Percentiles rank a stretch among this genome's conserved stretches.
Evolutionary conservation across 2,113 vertebrate genomes (phyloP).

Genomic region (Dascyllus trimaculatus): DNA sequence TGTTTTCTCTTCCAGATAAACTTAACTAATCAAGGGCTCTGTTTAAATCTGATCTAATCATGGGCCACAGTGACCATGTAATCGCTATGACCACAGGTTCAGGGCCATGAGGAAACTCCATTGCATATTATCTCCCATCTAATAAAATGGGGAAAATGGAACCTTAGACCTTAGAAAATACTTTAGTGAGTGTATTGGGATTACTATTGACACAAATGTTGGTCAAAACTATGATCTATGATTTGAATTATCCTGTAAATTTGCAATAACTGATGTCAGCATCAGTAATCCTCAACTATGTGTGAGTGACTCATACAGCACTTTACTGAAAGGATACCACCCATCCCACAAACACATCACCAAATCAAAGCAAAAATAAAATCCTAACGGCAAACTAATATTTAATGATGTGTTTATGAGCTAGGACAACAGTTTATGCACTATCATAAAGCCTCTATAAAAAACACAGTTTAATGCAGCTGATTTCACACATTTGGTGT

Average conservation of each 20-base stretch:
- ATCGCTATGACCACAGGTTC: not conserved
- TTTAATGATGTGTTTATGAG: slow-evolving; percentile 72
- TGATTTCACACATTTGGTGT: slow-evolving; percentile 28
- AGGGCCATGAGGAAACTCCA: not conserved
- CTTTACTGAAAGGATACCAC: slow-evolving; percentile 41
- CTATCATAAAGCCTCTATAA: slow-evolving; percentile 59
- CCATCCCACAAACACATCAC: slow-evolving; percentile 54
- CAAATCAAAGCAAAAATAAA: slow-evolving; percentile 66
- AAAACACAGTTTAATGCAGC: slow-evolving; percentile 53
- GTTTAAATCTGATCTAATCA: not conserved
- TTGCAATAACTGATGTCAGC: slow-evolving; percentile 30
- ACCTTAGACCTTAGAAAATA: too few species aligned
- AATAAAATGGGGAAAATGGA: too few species aligned
- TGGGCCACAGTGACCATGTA: not conserved
- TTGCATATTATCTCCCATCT: not conserved
- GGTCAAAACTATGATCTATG: not conserved
- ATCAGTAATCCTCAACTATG: slow-evolving; percentile 13
- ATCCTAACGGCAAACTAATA: slow-evolving; percentile 65
- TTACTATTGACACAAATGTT: not conserved
- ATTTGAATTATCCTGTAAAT: not conserved
- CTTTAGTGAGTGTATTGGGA: not conserved
- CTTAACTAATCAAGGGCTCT: not conserved
- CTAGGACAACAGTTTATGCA: slow-evolving; percentile 58
- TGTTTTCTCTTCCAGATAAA: not conserved
- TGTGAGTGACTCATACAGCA: slow-evolving; percentile 32